These are phyloP conservation scores for Monarcha castaneiventris DNA, from an alignment of 2,113 vertebrate genomes.

Conservation along the genomic window DNA sequence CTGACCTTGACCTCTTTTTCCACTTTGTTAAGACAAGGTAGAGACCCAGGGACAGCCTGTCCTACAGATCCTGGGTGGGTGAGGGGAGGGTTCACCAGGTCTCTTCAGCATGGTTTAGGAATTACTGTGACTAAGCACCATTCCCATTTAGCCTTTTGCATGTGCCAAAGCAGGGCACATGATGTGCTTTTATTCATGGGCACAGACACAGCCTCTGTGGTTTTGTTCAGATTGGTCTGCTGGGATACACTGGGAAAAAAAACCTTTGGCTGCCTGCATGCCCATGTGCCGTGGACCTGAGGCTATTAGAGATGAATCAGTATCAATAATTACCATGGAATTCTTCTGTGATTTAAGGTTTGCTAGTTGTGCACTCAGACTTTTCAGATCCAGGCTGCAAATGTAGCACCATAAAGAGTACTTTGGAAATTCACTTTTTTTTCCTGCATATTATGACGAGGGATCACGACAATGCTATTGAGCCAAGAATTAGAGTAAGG, in stretches of 20 bases:
- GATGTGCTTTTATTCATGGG: not conserved
- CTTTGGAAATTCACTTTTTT: not conserved
- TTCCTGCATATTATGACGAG: not conserved
- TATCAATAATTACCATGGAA: not conserved
- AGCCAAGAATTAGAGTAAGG: not conserved
- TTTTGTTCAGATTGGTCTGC: not conserved
- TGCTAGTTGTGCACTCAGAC: not conserved
- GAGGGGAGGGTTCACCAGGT: fast-evolving
- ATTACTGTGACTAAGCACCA: fast-evolving
- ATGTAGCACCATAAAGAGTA: fast-evolving
- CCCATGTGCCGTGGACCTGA: not conserved
- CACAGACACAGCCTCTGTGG: not conserved
- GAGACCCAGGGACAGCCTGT: not conserved
- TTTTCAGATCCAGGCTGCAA: not conserved
- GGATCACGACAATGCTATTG: fast-evolving
- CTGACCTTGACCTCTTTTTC: constrained; percentile 4
- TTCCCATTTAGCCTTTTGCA: not conserved
- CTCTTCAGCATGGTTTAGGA: not conserved
- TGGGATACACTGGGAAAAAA: not conserved
- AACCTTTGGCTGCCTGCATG: fast-evolving
- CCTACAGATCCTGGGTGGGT: fast-evolving
- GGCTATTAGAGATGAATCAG: not conserved
- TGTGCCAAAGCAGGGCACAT: not conserved
- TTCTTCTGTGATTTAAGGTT: not conserved
- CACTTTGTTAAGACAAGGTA: not conserved